phyloP scores from a whole-genome alignment of 2,113 vertebrate species.

The Anseranas semipalmata region DNA sequence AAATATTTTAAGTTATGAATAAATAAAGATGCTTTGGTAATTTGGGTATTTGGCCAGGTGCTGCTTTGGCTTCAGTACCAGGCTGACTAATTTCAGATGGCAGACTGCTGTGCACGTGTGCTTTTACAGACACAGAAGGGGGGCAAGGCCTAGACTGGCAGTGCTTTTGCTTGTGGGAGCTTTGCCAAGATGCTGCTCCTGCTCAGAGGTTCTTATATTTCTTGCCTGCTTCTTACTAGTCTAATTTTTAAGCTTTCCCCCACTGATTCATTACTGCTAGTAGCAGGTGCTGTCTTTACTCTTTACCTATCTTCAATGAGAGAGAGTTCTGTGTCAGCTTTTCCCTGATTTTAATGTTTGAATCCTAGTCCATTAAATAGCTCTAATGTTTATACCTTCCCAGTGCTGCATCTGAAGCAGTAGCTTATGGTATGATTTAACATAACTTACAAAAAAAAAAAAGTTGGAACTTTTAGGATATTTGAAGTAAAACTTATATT shows the following conservation, averaged over 20 bases:
- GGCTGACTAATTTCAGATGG: background rate
- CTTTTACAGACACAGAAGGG: background rate
- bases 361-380: background rate
- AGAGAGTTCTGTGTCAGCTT: background rate
- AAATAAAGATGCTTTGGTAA: background rate
- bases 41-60: background rate
- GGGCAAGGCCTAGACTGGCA: background rate
- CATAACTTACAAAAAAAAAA: background rate
- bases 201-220: background rate
- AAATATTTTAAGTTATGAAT: no score
- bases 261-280: background rate
- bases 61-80: background rate
- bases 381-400: background rate
- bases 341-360: background rate
- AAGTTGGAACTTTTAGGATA: background rate
- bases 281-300: background rate
- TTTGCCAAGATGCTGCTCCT: background rate
- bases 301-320: background rate
- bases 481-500: background rate
- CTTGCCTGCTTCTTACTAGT: background rate
- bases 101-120: background rate
- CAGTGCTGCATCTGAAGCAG: background rate
- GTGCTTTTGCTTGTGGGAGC: background rate
- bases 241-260: background rate
- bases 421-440: background rate